Conservation (phyloP, 2,888 invertebrate genomes). For the Hesperia comma region DNA sequence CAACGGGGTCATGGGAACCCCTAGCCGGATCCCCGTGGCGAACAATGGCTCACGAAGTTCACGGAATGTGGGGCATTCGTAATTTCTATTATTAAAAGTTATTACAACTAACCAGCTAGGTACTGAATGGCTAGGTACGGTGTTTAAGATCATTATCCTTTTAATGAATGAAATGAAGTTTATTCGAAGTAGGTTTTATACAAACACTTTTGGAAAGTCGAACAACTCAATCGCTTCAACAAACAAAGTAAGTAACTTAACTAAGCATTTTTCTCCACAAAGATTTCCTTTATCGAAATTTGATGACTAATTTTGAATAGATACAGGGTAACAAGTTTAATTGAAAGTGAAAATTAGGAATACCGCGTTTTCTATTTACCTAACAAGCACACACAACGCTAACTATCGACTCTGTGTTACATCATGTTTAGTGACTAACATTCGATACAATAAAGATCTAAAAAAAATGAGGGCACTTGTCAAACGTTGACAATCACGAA, state of each 20-base stretch:
- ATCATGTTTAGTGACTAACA: not conserved
- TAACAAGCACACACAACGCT: no score
- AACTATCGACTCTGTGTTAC: not conserved
- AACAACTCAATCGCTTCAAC: no score
- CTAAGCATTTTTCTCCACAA: not conserved
- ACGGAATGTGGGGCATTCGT: conserved; percentile 8
- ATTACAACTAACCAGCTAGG: not conserved
- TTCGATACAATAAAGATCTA: not conserved
- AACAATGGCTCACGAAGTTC: conserved; percentile 26
- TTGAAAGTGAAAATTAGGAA: no score
- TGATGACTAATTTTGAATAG: no score
- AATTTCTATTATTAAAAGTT: conserved; percentile 6
- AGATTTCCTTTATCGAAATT: not conserved
- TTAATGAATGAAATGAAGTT: no score
- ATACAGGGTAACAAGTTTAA: no score
- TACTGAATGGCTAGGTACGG: not conserved
- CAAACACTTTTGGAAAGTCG: no score
- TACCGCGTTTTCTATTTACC: no score
- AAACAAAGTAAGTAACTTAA: no score
- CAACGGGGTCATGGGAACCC: conserved; percentile 41
- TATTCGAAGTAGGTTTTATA: no score
- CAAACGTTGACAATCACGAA: conserved; percentile 23
- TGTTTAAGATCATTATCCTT: not conserved
- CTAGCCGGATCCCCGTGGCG: conserved; percentile 15
- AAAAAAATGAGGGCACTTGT: conserved; percentile 10